Base-by-base conservation (phyloP, 2,113 vertebrate species). In the Rhinoderma darwinii region DNA sequence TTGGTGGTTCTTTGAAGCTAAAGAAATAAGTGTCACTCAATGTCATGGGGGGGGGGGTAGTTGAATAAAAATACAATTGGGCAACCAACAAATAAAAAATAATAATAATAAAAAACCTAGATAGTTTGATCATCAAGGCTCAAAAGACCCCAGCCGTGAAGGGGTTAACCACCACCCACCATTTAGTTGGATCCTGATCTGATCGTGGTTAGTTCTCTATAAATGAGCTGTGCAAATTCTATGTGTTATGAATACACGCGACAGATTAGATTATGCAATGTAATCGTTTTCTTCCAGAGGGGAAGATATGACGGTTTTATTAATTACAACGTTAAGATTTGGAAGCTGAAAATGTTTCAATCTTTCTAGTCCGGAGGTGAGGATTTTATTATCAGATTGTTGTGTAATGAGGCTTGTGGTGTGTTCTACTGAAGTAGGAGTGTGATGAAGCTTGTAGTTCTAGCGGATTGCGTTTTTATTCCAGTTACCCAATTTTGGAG, bases 391-490 rank as follows among this genome's bases (percentile, higher is more conserved):
- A 6, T 37, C 30, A 12, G 20, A 37, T 56, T 32, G 32, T 79
- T 0, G 18, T 35, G 77, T 59, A 80, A 80, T 80, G 50, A 80
- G 50, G 32, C 50, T 59, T 59, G 22, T 56, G 32, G 27, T 37
- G 17, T n/a, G 22, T 80, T 80, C 51, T 41, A 25, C 18, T 15
- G 22, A 39, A 35, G 27, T 54, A 39, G 30, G 47, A 12, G n/a
- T 37, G 76, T n/a, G 77, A 39, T 59, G 77, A 56, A 7, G 51
- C 77, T 80, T 80, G 51, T 37, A 15, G 47, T 56, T 51, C 35
- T 22, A 51, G 47, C n/a, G 15, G 43, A 27, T 25, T 37, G 30
- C 2, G 8, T 7, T 56, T 79, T 79, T 51, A 39, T 79, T 35
- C 9, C 8, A 22, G 47, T 41, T 25, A n/a, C 32, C 44, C 44